A percentile compares a stretch with the other conserved stretches of the same genome.
Evolutionary conservation across 2,797 vertebrate genomes (phyloP).

Genomic region (Alauda arvensis): DNA sequence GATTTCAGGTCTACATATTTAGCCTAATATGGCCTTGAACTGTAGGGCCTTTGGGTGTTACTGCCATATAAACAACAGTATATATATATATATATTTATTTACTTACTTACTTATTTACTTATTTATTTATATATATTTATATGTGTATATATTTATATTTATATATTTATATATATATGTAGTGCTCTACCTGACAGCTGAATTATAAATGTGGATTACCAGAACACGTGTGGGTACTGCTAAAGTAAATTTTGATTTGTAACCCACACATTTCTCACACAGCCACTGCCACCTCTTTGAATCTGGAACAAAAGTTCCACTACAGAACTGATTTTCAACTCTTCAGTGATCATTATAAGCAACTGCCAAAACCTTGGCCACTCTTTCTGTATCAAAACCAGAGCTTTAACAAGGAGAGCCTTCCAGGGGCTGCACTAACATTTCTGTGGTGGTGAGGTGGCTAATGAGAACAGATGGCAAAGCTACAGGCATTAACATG

Average conservation of each 20-base stretch:
- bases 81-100: no score
- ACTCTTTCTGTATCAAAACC: slow-evolving; percentile 2
- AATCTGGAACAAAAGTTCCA: not conserved
- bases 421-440: slow-evolving; percentile 28
- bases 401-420: slow-evolving; percentile 3
- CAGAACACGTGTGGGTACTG: not conserved
- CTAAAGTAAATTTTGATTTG: not conserved
- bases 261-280: not conserved
- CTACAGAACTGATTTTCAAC: not conserved
- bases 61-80: not conserved
- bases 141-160: no score
- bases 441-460: slow-evolving; percentile 4
- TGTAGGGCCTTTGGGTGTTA: not conserved
- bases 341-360: not conserved
- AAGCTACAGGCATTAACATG: not conserved
- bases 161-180: not conserved
- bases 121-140: not conserved
- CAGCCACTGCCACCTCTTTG: not conserved
- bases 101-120: no score
- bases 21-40: not conserved
- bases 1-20: not conserved
- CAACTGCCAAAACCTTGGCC: not conserved
- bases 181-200: not conserved
- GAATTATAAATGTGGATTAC: not conserved
- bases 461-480: slow-evolving; percentile 56